phyloP scores from a whole-genome alignment of 1,140 invertebrate genomes.

The Aphelinus atriplicis region DNA sequence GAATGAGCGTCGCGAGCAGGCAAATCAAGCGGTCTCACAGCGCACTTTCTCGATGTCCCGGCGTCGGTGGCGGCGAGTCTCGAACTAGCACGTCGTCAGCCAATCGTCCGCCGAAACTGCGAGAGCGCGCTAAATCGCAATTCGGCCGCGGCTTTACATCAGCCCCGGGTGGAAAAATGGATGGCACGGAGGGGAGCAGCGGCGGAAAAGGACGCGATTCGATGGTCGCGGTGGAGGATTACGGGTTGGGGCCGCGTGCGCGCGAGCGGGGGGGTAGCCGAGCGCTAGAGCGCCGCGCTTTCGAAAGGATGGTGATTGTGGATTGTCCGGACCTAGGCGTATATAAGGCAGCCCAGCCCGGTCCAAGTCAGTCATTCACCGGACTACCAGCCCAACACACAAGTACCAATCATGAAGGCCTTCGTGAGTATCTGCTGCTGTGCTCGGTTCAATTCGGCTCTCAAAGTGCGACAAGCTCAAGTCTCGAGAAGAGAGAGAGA shows the following conservation, averaged over 20 bases:
- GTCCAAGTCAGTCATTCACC: conserved; percentile 68
- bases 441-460: conserved; percentile 25
- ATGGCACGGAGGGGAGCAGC: conserved; percentile 41
- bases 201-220: no score
- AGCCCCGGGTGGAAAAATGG: background rate
- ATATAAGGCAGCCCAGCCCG: conserved; percentile 64
- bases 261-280: conserved; percentile 33
- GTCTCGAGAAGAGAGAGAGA: conserved; percentile 11
- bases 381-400: conserved; percentile 64
- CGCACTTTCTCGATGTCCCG: no score
- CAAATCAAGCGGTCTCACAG: no score
- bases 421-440: conserved; percentile 63
- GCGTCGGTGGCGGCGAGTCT: no score
- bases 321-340: conserved; percentile 59
- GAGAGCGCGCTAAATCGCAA: no score
- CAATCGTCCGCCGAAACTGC: no score
- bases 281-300: conserved; percentile 59
- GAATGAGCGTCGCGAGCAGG: no score
- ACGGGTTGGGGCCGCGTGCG: conserved; percentile 15
- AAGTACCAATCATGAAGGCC: conserved; percentile 67
- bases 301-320: conserved; percentile 69
- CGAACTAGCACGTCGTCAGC: no score
- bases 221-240: no score
- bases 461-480: conserved; percentile 17
- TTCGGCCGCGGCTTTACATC: no score